These are phyloP conservation scores for Calliopsis andreniformis DNA, from an alignment of 1,140 invertebrate genomes.

Conservation along the genomic window DNA sequence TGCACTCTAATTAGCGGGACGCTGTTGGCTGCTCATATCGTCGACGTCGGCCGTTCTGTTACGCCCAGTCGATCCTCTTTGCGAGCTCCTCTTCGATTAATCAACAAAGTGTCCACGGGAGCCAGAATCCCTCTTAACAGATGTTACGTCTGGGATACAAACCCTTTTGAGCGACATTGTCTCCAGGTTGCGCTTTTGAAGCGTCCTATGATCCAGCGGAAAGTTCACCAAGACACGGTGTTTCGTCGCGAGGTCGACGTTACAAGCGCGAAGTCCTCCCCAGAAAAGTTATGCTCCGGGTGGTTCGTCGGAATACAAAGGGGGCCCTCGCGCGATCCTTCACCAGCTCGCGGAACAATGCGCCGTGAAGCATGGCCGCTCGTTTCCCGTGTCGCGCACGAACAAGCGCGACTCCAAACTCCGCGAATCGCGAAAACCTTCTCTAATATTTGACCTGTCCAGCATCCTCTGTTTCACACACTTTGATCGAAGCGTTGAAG, in stretches of 20 bases:
- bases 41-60: not conserved
- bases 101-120: constrained; percentile 21
- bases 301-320: constrained; percentile 64
- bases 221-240: constrained; percentile 59
- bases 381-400: constrained; percentile 57
- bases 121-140: constrained; percentile 41
- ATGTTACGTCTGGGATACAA: constrained; percentile 49
- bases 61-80: constrained; percentile 9
- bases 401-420: constrained; percentile 58
- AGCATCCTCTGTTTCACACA: not conserved
- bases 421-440: constrained; percentile 53
- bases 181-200: constrained; percentile 52
- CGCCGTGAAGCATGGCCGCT: constrained; percentile 57
- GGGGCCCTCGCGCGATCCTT: constrained; percentile 62
- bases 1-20: constrained; percentile 33
- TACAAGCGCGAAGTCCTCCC: constrained; percentile 62
- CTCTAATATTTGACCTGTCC: constrained; percentile 38
- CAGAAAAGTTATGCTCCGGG: constrained; percentile 65
- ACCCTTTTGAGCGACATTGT: constrained; percentile 52
- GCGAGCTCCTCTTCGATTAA: constrained; percentile 45
- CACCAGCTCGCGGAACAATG: constrained; percentile 60
- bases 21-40: not conserved
- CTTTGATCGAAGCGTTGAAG: not conserved
- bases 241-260: constrained; percentile 62
- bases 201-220: constrained; percentile 46